phyloP scores from a whole-genome alignment of 2,797 vertebrate species.

The Setipinna tenuifilis region DNA sequence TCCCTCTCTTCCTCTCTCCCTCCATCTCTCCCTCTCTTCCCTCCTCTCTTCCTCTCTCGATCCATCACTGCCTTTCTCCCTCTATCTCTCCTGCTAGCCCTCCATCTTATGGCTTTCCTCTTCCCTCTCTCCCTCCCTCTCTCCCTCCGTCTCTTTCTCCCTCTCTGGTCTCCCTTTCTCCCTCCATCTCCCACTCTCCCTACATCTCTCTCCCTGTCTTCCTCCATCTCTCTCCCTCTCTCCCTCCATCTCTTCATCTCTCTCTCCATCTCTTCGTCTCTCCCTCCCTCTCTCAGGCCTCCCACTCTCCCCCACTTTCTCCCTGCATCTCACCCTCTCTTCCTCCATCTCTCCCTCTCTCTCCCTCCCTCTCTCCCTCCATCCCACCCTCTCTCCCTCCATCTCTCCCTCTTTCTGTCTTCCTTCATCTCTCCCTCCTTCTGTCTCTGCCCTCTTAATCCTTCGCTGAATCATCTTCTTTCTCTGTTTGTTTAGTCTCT shows the following conservation, averaged over 20 bases:
- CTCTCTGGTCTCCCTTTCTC: neutral
- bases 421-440: neutral
- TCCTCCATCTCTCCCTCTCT: neutral
- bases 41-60: too few relatives aligned
- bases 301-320: too few relatives aligned
- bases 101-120: too few relatives aligned
- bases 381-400: neutral
- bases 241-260: neutral
- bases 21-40: too few relatives aligned
- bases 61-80: too few relatives aligned
- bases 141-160: neutral
- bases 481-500: neutral
- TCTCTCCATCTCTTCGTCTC: neutral
- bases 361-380: too few relatives aligned
- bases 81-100: too few relatives aligned
- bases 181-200: conserved; percentile 31
- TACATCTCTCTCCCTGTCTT: neutral
- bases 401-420: neutral
- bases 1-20: too few relatives aligned
- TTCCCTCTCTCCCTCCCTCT: conserved; percentile 37
- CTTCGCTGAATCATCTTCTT: neutral
- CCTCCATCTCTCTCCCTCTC: neutral
- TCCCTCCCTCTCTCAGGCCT: neutral
- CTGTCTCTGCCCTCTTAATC: too few relatives aligned
- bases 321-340: too few relatives aligned